Evolutionary conservation across 2,888 invertebrate genomes (phyloP).

Genomic region (Patella ulyssiponensis): DNA sequence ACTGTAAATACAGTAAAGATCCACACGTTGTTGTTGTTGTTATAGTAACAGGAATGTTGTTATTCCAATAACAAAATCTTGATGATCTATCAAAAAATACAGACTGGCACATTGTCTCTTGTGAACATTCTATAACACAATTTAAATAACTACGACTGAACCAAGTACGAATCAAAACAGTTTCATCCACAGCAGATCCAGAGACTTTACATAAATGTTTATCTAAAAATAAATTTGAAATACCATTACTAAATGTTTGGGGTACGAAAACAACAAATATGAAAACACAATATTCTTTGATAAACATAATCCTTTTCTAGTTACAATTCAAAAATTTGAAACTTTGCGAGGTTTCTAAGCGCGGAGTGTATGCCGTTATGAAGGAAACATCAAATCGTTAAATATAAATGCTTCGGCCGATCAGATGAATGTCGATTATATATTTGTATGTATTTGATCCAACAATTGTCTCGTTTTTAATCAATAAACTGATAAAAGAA

Average conservation of each 20-base stretch:
- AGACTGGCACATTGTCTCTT: background rate
- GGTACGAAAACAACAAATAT: background rate
- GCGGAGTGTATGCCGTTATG: too few species aligned
- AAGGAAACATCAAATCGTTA: too few species aligned
- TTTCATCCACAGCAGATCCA: background rate
- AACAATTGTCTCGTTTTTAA: too few species aligned
- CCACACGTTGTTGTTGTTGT: background rate
- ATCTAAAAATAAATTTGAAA: background rate
- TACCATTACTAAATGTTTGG: background rate
- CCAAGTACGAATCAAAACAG: background rate
- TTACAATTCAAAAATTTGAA: too few species aligned
- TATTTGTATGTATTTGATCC: too few species aligned
- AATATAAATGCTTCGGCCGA: too few species aligned
- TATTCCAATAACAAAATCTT: background rate
- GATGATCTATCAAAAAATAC: conserved; percentile 1
- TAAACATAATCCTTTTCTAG: too few species aligned
- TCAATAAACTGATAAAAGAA: too few species aligned
- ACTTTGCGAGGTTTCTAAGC: too few species aligned
- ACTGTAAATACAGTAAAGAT: background rate
- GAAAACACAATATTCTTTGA: background rate
- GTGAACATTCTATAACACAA: background rate
- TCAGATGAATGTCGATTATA: too few species aligned
- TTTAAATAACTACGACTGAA: background rate
- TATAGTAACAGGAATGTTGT: too few species aligned
- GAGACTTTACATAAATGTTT: background rate